These are phyloP conservation scores for Embiotoca jacksoni DNA, from an alignment of 2,113 vertebrate genomes.

Conservation along the genomic window DNA sequence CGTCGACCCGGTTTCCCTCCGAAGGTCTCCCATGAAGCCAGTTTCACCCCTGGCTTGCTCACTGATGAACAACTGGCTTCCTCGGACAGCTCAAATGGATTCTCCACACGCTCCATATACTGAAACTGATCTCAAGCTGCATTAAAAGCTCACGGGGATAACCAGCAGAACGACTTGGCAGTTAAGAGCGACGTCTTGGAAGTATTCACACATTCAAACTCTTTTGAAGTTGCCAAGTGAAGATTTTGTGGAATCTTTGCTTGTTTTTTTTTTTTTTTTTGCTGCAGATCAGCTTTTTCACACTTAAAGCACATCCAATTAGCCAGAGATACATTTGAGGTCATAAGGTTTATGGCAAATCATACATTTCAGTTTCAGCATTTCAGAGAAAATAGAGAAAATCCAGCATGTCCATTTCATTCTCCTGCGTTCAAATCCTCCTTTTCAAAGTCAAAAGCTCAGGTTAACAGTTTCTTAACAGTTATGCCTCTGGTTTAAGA, in stretches of 20 bases:
- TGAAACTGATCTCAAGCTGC: slow-evolving; percentile 59
- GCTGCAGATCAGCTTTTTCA: slow-evolving; percentile 35
- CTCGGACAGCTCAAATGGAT: slow-evolving; percentile 47
- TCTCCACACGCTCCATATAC: slow-evolving; percentile 48
- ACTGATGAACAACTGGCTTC: slow-evolving; percentile 58
- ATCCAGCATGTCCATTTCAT: too few relatives aligned
- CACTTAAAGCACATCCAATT: slow-evolving; percentile 18
- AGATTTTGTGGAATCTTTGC: slow-evolving; percentile 4
- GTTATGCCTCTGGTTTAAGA: neutral
- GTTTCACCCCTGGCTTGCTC: slow-evolving; percentile 50
- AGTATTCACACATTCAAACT: slow-evolving; percentile 25
- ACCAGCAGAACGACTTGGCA: slow-evolving; percentile 56
- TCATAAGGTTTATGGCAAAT: neutral
- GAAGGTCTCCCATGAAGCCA: slow-evolving; percentile 45
- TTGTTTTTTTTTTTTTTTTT: neutral
- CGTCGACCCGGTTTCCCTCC: slow-evolving; percentile 37
- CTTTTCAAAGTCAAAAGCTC: too few relatives aligned
- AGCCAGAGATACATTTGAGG: neutral
- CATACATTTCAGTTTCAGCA: neutral
- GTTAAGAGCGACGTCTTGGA: slow-evolving; percentile 39
- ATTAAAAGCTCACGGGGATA: slow-evolving; percentile 47
- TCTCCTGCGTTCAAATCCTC: too few relatives aligned
- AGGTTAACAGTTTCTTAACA: too few relatives aligned
- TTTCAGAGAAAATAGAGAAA: too few relatives aligned
- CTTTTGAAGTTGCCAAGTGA: slow-evolving; percentile 49